These are phyloP conservation scores for Drosophila parthenogenetica DNA, from an alignment of 2,888 invertebrate species.

Conservation along the genomic window DNA sequence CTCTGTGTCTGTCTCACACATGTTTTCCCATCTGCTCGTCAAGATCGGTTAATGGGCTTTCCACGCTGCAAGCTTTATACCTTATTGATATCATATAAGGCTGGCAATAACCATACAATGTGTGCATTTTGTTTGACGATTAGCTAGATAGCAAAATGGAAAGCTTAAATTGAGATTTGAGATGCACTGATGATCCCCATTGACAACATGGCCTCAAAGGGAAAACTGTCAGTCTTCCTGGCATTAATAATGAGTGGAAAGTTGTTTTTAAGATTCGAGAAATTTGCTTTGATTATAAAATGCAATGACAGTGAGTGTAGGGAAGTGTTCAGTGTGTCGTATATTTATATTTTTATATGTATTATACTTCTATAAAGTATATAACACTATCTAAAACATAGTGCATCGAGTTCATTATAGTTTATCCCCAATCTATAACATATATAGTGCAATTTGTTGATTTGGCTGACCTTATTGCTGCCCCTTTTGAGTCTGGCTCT, in stretches of 20 bases:
- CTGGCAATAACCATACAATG: slow-evolving; percentile 36
- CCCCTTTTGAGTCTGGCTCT: slow-evolving; percentile 26
- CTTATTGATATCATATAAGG: slow-evolving; percentile 61
- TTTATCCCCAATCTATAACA: slow-evolving; percentile 4
- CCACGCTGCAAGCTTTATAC: slow-evolving; percentile 42
- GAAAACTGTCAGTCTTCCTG: slow-evolving; percentile 47
- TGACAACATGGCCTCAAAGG: slow-evolving; percentile 38
- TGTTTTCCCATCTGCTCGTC: slow-evolving; percentile 2
- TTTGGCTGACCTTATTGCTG: slow-evolving; percentile 46
- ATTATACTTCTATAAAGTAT: too few relatives aligned
- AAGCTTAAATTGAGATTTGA: slow-evolving; percentile 56
- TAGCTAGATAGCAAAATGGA: slow-evolving; percentile 49
- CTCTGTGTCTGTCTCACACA: neutral
- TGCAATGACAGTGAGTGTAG: neutral
- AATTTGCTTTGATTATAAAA: slow-evolving; percentile 6
- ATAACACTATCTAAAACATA: too few relatives aligned
- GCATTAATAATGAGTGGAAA: slow-evolving; percentile 79
- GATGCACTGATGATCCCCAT: slow-evolving; percentile 67
- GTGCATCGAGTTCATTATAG: neutral
- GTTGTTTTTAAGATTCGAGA: slow-evolving; percentile 43
- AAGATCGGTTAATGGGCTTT: slow-evolving; percentile 47
- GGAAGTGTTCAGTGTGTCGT: too few relatives aligned
- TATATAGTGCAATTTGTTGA: slow-evolving; percentile 21
- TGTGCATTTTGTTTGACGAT: slow-evolving; percentile 33
- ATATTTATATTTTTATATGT: too few relatives aligned